Base-by-base conservation (phyloP, 2,113 vertebrate genomes). In the Tragelaphus strepsiceros region DNA sequence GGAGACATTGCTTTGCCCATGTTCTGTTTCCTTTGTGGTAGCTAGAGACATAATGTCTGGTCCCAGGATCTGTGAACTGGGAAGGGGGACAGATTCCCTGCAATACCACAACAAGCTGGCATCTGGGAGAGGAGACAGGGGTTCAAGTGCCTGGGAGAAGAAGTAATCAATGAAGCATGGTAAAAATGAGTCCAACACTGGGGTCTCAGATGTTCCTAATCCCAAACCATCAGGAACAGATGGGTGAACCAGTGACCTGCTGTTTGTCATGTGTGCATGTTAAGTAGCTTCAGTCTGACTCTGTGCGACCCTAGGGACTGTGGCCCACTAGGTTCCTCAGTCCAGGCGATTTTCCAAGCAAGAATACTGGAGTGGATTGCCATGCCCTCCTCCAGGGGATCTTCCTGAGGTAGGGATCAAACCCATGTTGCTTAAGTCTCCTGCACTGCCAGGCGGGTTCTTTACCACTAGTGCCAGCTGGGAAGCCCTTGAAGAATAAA, bases 361-460 rank as follows among this genome's bases (percentile, higher is more conserved):
- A 74, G n/a, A 74, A 74, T 39, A 74, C n/a, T 74, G 5, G 67
- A 39, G 67, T 39, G n/a, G 67, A 24, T 12, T 74, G 19, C 67
- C n/a, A 74, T 74, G 67, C 10, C 67, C 67, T 39, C 19, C 19
- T 74, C n/a, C 67, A 74, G n/a, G 10, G 67, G n/a, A 39, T 74
- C 67, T 39, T 74, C 67, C 67, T 74, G n/a, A 39, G 19, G 10
- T 6, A 13, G n/a, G n/a, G 67, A 39, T 39, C n/a, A 74, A 74
- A 22, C 10, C 16, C 62, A 6, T 12, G 19, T 39, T 21, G 22
- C n/a, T 71, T 6, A 39, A 71, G 67, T 24, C 67, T n/a, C n/a
- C 67, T 39, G 67, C 67, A 13, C 10, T 22, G 5, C 10, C n/a
- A 74, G 19, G 10, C 0, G 0, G 2, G n/a, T 39, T 74, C 67